Base-by-base conservation (phyloP, 2,113 vertebrate species). In the Leptobrachium leishanense region DNA sequence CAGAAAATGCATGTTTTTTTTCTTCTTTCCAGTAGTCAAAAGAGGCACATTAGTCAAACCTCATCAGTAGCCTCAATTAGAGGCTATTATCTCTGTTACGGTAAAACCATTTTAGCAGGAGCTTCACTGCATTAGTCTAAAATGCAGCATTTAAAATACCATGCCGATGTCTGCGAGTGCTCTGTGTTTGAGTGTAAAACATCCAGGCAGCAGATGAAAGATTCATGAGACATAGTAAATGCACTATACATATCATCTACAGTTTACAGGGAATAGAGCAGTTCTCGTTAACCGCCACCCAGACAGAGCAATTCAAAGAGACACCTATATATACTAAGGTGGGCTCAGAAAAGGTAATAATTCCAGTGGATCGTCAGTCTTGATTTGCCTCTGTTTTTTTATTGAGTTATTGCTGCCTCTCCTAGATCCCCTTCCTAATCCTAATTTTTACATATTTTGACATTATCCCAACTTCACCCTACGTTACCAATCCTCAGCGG, bases 11-110 rank as follows among this genome's bases (percentile, higher is more conserved):
- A 31, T 43, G 50, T 72, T 65, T 62, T 64, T 64, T 64, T 50
- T 72, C 54, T 62, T 64, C 39, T 31, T 31, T 68, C 43, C 72
- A 81, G 71, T 68, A 66, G 78, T 79, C 70, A 79, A 79, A 79
- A 20, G 65, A 74, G 50, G 70, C 43, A 44, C 77, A 79, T 79
- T 79, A 81, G 71, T 74, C 78, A 81, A 68, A 68, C 11, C 72
- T 74, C 78, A 44, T 74, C 71, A 68, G 78, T 81, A 62, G 73
- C 73, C 64, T 68, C 71, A 81, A 81, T 81, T 81, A 81, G 72
- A 62, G 13, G 78, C 78, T 81, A 81, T 81, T 81, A 81, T 68
- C 71, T 74, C 76, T 65, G n/a, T 81, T 81, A 81, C 78, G 72
- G 78, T 74, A 81, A 81, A 81, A 40, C 71, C 78, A 68, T 74